Evolutionary conservation across 2,797 vertebrate species (phyloP).

Genomic region (Ciconia nigra): DNA sequence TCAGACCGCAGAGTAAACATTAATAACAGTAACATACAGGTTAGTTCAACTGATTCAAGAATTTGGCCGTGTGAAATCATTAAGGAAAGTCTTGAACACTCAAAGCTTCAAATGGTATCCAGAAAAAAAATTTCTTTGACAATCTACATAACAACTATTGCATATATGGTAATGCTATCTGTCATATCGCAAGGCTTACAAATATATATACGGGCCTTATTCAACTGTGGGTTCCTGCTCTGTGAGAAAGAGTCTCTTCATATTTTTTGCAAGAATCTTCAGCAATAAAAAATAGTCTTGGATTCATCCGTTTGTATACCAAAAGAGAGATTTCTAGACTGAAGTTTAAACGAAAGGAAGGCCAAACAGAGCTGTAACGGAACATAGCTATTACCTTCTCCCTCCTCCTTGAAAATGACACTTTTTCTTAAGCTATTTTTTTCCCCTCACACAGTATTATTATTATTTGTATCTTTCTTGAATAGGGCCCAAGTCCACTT

Average conservation of each 20-base stretch:
- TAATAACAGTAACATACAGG: constrained; percentile 99
- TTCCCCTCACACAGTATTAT: constrained; percentile 60
- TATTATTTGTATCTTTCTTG: constrained; percentile 72
- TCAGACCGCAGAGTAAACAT: constrained; percentile 97
- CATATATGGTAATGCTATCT: constrained; percentile 86
- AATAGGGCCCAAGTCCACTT: constrained; percentile 82
- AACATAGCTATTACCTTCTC: constrained; percentile 62
- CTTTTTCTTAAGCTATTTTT: constrained; percentile 63
- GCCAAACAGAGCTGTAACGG: constrained; percentile 67
- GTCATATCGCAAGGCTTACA: constrained; percentile 87
- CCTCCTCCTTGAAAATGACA: constrained; percentile 67
- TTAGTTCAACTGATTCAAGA: constrained; percentile 91
- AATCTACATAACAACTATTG: constrained; percentile 86
- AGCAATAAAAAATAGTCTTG: constrained; percentile 80
- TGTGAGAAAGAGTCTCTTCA: constrained; percentile 70
- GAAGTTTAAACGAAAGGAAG: constrained; percentile 74
- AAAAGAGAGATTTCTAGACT: constrained; percentile 78
- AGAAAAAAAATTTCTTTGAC: constrained; percentile 78
- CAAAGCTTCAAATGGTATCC: constrained; percentile 84
- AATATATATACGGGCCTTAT: constrained; percentile 85
- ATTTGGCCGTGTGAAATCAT: constrained; percentile 87
- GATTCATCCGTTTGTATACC: constrained; percentile 74
- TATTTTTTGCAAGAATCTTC: constrained; percentile 75
- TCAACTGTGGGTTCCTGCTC: constrained; percentile 75
- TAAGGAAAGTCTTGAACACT: constrained; percentile 83